Percentiles rank a stretch among this genome's conserved stretches.
Conservation (phyloP, 2,113 vertebrate species). For the Leptosomus discolor region DNA sequence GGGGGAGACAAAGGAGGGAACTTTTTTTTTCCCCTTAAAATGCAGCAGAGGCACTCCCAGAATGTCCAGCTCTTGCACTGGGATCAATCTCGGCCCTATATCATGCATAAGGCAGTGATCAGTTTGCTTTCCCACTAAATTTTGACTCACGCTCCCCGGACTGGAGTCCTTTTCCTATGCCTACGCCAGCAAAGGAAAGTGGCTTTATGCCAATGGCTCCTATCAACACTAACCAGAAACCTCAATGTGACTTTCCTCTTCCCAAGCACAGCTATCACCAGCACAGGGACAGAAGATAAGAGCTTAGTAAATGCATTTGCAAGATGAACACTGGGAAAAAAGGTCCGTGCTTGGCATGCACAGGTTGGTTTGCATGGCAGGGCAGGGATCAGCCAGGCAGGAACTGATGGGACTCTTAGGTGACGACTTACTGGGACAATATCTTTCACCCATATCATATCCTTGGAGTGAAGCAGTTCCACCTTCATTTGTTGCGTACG, state of each 20-base stretch:
- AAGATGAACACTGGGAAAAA: neutral
- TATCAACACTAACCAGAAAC: constrained; percentile 22
- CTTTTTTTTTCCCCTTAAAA: neutral
- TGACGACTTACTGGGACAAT: neutral
- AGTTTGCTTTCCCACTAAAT: neutral
- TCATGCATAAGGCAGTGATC: fast-evolving
- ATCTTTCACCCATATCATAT: neutral
- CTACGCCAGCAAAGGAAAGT: neutral
- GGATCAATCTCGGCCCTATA: fast-evolving
- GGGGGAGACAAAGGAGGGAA: neutral
- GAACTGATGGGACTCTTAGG: neutral
- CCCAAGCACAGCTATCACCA: constrained; percentile 16
- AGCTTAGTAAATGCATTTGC: neutral
- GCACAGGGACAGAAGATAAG: constrained; percentile 51
- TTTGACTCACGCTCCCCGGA: neutral
- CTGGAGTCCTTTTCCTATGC: neutral
- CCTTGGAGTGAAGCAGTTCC: neutral
- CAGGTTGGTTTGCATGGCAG: neutral
- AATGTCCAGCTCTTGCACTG: neutral
- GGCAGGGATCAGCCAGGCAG: neutral
- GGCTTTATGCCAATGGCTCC: neutral
- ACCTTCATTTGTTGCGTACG: neutral
- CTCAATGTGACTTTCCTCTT: constrained; percentile 72
- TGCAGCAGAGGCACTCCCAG: neutral
- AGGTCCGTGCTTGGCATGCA: neutral